phyloP scores from a whole-genome alignment of 1,140 invertebrate genomes.

The Metopolophium dirhodum region DNA sequence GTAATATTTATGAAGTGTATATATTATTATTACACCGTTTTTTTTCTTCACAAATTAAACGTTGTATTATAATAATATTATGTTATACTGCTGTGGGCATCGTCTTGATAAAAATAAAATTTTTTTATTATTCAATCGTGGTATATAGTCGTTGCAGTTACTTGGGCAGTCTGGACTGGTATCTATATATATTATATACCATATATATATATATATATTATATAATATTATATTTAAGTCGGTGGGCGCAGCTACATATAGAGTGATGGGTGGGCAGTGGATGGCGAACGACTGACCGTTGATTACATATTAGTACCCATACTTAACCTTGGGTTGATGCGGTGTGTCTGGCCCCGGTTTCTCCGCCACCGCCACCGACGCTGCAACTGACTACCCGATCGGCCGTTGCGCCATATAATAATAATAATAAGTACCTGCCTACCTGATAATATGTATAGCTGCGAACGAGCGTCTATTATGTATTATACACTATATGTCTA shows the following conservation, averaged over 20 bases:
- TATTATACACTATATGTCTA: neutral
- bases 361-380: neutral
- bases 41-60: neutral
- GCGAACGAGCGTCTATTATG: neutral
- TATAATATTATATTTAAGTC: neutral
- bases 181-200: no score
- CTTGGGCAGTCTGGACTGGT: neutral
- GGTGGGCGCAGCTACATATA: neutral
- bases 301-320: conserved; percentile 14
- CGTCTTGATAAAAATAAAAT: neutral
- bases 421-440: neutral
- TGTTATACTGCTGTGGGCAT: neutral
- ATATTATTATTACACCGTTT: neutral
- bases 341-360: neutral
- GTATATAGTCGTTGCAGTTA: neutral
- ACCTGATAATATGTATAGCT: neutral
- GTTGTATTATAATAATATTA: neutral
- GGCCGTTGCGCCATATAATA: neutral
- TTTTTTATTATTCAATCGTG: neutral
- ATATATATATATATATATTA: neutral
- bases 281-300: conserved; percentile 1
- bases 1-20: neutral
- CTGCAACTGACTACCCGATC: neutral
- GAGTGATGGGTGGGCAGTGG: neutral
- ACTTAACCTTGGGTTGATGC: neutral